phyloP scores from a whole-genome alignment of 2,113 vertebrate species.

The Anolis sagrei region DNA sequence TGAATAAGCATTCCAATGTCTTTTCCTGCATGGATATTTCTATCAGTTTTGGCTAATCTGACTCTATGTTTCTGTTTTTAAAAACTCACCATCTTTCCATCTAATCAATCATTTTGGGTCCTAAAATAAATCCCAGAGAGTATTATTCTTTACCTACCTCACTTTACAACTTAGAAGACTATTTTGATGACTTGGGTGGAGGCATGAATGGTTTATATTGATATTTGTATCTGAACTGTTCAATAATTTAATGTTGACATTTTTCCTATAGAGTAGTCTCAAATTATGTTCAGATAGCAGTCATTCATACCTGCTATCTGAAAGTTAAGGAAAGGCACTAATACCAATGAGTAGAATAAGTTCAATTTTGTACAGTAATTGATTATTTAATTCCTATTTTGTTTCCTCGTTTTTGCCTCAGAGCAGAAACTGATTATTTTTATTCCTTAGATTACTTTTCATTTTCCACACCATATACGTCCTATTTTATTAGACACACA shows the following conservation, averaged over 20 bases:
- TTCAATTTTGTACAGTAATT: neutral
- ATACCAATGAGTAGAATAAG: neutral
- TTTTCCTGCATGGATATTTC: neutral
- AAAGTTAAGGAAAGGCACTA: neutral
- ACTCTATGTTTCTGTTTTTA: neutral
- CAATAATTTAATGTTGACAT: neutral
- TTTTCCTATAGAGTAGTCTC: too few species aligned
- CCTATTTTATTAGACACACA: neutral
- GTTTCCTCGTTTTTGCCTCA: neutral
- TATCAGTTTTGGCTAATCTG: neutral
- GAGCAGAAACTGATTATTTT: constrained; percentile 8
- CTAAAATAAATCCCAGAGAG: neutral
- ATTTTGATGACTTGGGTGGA: neutral
- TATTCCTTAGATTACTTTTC: constrained; percentile 1
- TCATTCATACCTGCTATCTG: too few species aligned
- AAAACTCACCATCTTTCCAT: neutral
- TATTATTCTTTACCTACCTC: neutral
- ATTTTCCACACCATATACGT: neutral
- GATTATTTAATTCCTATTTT: neutral
- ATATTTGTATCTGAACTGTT: neutral
- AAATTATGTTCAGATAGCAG: neutral
- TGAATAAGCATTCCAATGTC: too few species aligned
- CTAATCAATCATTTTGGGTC: neutral
- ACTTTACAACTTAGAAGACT: neutral
- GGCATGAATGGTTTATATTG: neutral